phyloP scores from a whole-genome alignment of 2,888 invertebrate species.

The Dichetophora obliterata region DNA sequence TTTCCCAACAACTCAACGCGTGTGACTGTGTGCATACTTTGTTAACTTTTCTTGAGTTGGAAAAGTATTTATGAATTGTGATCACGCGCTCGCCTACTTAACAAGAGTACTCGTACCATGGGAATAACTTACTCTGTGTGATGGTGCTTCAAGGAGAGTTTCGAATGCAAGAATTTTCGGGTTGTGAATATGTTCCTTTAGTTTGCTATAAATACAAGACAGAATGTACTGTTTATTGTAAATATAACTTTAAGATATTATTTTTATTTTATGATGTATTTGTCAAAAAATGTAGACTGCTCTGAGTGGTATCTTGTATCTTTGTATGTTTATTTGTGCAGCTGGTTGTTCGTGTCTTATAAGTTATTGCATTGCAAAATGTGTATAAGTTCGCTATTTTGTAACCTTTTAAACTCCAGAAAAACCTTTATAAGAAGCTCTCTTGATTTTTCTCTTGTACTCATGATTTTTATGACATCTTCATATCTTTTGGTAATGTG shows the following conservation, averaged over 20 bases:
- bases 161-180: neutral
- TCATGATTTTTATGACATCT: no score
- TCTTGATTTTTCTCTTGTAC: no score
- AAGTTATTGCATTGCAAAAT: no score
- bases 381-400: no score
- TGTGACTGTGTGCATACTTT: neutral
- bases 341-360: no score
- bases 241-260: neutral
- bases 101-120: slow-evolving; percentile 36
- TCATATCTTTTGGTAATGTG: no score
- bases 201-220: neutral
- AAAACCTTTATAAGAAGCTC: no score
- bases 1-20: neutral
- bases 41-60: neutral
- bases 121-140: neutral
- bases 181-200: neutral
- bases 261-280: no score
- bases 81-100: slow-evolving; percentile 50
- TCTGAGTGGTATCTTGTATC: neutral
- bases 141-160: neutral
- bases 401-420: no score
- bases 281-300: neutral
- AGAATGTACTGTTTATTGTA: neutral
- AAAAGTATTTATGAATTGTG: slow-evolving; percentile 47
- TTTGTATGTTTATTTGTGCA: neutral